Evolutionary conservation across 1,140 invertebrate species (phyloP).

Genomic region (Tachypleus tridentatus): DNA sequence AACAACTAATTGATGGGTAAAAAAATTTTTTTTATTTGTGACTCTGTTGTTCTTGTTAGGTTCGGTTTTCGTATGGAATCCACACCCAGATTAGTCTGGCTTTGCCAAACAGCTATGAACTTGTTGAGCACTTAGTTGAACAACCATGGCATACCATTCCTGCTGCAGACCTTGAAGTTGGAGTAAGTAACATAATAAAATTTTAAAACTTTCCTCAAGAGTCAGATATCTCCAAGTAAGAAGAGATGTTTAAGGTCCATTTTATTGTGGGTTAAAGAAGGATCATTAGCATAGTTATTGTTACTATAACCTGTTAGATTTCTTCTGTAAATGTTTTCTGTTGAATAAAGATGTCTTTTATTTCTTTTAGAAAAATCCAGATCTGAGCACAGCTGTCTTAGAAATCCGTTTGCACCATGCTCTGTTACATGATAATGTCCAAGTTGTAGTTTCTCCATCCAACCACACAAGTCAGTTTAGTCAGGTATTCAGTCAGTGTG

Average conservation of each 20-base stretch:
- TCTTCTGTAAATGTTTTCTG: too few species aligned
- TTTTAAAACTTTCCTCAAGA: not conserved
- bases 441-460: slow-evolving; percentile 53
- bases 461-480: slow-evolving; percentile 28
- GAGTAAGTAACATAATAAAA: slow-evolving; percentile 3
- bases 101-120: slow-evolving; percentile 58
- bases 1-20: too few species aligned
- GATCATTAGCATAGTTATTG: too few species aligned
- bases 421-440: slow-evolving; percentile 55
- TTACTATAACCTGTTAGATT: too few species aligned
- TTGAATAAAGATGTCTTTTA: too few species aligned
- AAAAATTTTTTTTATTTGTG: too few species aligned
- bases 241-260: not conserved
- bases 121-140: slow-evolving; percentile 52
- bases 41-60: slow-evolving; percentile 26
- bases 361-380: slow-evolving; percentile 20
- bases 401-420: slow-evolving; percentile 60
- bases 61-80: slow-evolving; percentile 55
- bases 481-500: slow-evolving; percentile 17
- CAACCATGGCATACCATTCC: slow-evolving; percentile 48
- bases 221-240: not conserved
- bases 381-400: slow-evolving; percentile 50
- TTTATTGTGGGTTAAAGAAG: too few species aligned
- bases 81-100: slow-evolving; percentile 52
- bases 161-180: slow-evolving; percentile 46